phyloP scores from a whole-genome alignment of 1,140 invertebrate genomes.

The Lordiphosa stackelbergi region DNA sequence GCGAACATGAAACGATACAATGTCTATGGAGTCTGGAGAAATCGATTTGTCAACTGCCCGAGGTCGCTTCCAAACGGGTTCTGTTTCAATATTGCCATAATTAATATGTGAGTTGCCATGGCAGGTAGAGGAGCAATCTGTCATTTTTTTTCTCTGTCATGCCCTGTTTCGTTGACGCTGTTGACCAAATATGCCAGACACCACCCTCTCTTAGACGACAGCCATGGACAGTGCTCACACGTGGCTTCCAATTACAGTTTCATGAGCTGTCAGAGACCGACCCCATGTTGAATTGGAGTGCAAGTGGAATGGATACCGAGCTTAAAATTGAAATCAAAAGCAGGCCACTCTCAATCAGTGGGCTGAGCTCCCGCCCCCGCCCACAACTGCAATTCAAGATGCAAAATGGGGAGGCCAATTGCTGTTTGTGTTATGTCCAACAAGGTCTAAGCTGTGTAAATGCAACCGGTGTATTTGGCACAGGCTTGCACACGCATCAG shows the following conservation, averaged over 20 bases:
- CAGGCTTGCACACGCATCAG: neutral
- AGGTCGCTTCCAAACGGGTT: conserved; percentile 20
- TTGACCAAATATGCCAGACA: conserved; percentile 3
- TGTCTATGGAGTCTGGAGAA: neutral
- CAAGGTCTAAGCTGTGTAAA: conserved; percentile 45
- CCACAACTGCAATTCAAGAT: conserved; percentile 16
- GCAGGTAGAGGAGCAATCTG: conserved; percentile 15
- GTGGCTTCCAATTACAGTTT: conserved; percentile 28
- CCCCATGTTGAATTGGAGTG: neutral
- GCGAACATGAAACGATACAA: conserved; percentile 2
- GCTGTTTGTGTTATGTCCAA: conserved; percentile 36
- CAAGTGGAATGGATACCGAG: conserved; percentile 4
- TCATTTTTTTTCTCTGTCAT: conserved; percentile 21
- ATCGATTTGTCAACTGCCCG: conserved; percentile 31
- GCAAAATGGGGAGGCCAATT: neutral
- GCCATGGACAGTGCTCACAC: conserved; percentile 4
- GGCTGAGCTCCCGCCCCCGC: neutral
- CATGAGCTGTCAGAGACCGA: conserved; percentile 15
- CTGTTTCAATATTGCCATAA: conserved; percentile 33
- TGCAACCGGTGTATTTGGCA: conserved; percentile 8
- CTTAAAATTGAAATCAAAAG: conserved; percentile 29
- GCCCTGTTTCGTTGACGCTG: conserved; percentile 6
- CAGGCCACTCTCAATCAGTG: neutral
- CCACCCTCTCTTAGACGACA: conserved; percentile 11
- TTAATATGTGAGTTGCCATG: conserved; percentile 31